Conservation (phyloP, 2,888 invertebrate species). For the Trichacis sp. region DNA sequence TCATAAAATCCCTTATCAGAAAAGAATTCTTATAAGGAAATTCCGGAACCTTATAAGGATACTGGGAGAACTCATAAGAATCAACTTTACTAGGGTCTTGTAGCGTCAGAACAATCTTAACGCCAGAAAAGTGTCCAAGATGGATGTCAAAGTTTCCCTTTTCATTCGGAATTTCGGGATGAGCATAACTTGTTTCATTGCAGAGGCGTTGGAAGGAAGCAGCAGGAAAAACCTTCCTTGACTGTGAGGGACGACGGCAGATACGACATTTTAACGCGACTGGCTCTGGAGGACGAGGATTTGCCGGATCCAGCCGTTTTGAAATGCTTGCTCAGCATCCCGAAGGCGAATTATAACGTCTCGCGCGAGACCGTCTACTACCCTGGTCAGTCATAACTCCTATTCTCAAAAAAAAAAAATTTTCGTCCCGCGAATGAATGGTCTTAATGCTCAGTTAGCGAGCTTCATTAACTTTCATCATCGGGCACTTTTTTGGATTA, state of each 20-base stretch:
- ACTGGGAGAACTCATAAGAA: too few relatives aligned
- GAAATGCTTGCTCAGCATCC: conserved; percentile 62
- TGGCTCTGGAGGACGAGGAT: conserved; percentile 57
- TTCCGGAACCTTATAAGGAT: too few relatives aligned
- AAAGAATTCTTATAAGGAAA: too few relatives aligned
- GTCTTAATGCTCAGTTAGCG: not conserved
- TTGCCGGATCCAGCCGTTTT: conserved; percentile 55
- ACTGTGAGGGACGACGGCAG: conserved; percentile 52
- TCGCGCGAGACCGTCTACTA: conserved; percentile 59
- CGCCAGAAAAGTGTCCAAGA: not conserved
- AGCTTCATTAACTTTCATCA: conserved; percentile 1
- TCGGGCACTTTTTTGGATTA: conserved; percentile 2
- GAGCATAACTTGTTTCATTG: conserved; percentile 26
- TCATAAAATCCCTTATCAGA: too few relatives aligned
- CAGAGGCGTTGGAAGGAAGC: conserved; percentile 51
- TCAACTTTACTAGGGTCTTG: too few relatives aligned
- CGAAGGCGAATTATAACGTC: conserved; percentile 58
- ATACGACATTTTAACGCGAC: conserved; percentile 59
- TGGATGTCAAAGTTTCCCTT: not conserved
- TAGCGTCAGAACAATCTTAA: too few relatives aligned
- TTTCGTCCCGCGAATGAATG: conserved; percentile 5
- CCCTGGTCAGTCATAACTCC: conserved; percentile 55
- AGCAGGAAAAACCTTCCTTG: conserved; percentile 50
- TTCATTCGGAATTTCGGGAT: not conserved
- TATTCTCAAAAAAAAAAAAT: conserved; percentile 4